Base-by-base conservation (phyloP, 2,888 invertebrate species). In the Caprella mutica region DNA sequence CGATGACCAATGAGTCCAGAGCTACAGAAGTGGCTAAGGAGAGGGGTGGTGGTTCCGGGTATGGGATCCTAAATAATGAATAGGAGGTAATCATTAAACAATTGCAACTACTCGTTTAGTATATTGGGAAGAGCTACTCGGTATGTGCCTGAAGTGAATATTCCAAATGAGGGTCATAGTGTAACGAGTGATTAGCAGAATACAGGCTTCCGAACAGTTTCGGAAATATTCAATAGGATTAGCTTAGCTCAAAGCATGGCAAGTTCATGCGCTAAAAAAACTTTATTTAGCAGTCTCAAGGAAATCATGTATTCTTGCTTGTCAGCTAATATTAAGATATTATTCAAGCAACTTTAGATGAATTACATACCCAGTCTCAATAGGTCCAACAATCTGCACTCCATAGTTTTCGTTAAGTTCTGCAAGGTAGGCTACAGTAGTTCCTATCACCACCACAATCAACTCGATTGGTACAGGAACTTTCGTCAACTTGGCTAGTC, bases 401-500 rank as follows among this genome's bases (percentile, higher is more conserved):
- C 78, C 75, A 70, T 80, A 85, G 0, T 70, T 69, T 2, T 72
- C 73, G 12, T 79, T 71, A 2, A 90, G 74, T 23, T 79, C 72
- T 30, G 76, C 72, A 67, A 77, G 79, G 65, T 77, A 77, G 1
- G 87, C 86, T 1, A 80, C 73, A 0, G 83, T 67, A 0, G 90
- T 89, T 4, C 85, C 86, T 1, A 79, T 67, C 2, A 83, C 76
- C 0, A 92, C 86, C 1, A 82, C 82, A 6, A 89, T 73, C 66
- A 92, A 75, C 73, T 92, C 91, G 67, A 88, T 84, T 2, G 91
- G 91, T 52, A 91, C 77, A 0, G 90, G 90, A 65, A 88, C 77
- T 8, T 77, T 76, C 39, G 81, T 80, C 46, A 77, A 73, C 70
- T 82, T 84, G 52, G 79, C 65, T 35, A 69, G 63, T 24, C 63